Conservation (phyloP, 2,797 vertebrate species). For the Spondyliosoma cantharus region DNA sequence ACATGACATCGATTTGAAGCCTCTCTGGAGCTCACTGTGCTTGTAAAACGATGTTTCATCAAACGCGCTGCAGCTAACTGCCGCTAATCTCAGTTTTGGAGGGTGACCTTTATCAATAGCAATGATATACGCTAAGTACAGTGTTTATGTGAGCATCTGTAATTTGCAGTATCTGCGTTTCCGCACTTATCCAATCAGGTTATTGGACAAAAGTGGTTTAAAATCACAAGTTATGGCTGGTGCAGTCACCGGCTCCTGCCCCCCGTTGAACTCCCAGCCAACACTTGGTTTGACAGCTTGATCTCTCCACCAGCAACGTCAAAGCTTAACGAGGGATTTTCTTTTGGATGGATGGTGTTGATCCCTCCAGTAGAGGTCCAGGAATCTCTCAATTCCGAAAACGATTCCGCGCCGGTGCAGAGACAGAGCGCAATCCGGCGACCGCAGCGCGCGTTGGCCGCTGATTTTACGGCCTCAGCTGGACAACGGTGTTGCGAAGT, state of each 20-base stretch:
- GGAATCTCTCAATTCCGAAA: no score
- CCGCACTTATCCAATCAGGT: background rate
- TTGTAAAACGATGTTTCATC: slow-evolving; percentile 14
- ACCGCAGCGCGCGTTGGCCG: no score
- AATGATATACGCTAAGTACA: background rate
- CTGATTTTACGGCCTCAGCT: no score
- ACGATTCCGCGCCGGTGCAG: no score
- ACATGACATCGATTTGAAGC: slow-evolving; percentile 20
- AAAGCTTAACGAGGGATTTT: background rate
- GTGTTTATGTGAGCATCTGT: background rate
- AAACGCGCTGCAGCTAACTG: background rate
- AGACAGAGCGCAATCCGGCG: no score
- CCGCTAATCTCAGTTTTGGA: background rate
- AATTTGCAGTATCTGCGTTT: background rate
- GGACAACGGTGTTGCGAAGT: no score
- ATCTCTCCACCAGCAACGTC: background rate
- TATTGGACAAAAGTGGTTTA: background rate
- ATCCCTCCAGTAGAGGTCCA: background rate
- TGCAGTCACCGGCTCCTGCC: background rate
- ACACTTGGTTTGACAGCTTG: background rate
- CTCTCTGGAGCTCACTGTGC: background rate
- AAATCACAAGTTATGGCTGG: background rate
- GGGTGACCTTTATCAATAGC: background rate
- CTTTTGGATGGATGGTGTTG: background rate
- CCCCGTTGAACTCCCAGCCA: background rate